Base-by-base conservation (phyloP, 37 sponge, comb jelly and placozoan genomes). In the Hexactinellida sp. region DNA sequence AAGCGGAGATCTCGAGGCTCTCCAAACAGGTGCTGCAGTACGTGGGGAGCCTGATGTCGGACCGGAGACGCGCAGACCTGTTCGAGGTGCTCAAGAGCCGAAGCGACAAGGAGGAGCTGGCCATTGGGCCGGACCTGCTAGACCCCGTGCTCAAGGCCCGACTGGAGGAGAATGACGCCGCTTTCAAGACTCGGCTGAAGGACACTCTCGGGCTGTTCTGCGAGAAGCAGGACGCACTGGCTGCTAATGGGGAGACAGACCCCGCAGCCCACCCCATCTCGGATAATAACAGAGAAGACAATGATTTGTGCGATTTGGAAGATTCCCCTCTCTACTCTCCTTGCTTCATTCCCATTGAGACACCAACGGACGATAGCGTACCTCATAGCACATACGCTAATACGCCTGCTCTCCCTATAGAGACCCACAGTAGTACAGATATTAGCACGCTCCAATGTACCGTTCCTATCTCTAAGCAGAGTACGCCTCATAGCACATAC, bases 91-190 rank as follows among this genome's bases (percentile, higher is more conserved):
- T 63, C 3, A 63, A n/a, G 34, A 63, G 76, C 30, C 3, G 76
- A 23, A 63, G 19, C 5, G 76, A 63, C 1, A n/a, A 63, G 25
- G 76, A n/a, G 32, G 76, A n/a, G 28, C 13, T n/a, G 21, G 28
- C 76, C 34, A 63, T n/a, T 32, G 76, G 76, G 34, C 21, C 21
- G 25, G 76, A 63, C 30, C 76, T 23, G 19, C 13, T 25, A 10
- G 76, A 63, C 76, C 76, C 76, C 13, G 76, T 63, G 76, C 13
- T 32, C 34, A 63, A 63, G 30, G 76, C 76, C 76, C 76, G 76
- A 1, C 76, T 63, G 3, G 76, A 63, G 30, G 76, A 63, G 34
- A 63, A 63, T n/a, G 76, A 63, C 5, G 34, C 76, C 5, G 5
- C 28, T 7, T 63, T 63, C 76, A 63, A 63, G 76, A 63, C 3